Conservation (phyloP, 1,140 invertebrate species). For the Sminthurides bifidus region DNA sequence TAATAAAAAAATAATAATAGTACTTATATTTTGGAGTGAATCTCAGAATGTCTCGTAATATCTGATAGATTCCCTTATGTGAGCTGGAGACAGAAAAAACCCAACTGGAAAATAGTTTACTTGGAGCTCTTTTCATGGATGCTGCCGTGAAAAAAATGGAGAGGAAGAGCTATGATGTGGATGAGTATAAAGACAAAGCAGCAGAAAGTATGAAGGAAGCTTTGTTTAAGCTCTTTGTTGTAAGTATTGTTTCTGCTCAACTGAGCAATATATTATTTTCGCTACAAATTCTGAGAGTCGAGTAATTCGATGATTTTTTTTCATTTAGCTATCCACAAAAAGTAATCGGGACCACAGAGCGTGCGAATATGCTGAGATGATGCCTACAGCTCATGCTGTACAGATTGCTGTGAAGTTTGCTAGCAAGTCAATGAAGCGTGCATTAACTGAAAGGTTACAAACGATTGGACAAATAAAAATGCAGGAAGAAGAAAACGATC, state of each 20-base stretch:
- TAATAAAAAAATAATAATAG: not conserved
- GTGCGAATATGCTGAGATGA: conserved; percentile 70
- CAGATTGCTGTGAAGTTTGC: conserved; percentile 80
- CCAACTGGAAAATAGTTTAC: conserved; percentile 61
- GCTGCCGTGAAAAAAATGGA: conserved; percentile 26
- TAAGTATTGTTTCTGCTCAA: conserved; percentile 19
- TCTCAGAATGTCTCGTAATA: not conserved
- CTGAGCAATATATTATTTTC: not conserved
- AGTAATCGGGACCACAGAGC: conserved; percentile 72
- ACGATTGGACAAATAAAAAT: conserved; percentile 33
- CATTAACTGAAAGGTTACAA: conserved; percentile 53
- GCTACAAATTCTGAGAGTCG: not conserved
- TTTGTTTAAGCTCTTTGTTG: conserved; percentile 69
- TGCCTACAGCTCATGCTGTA: conserved; percentile 60
- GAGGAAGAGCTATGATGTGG: conserved; percentile 34
- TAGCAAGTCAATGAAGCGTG: conserved; percentile 51
- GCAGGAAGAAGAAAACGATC: conserved; percentile 32
- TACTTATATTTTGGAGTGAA: not conserved
- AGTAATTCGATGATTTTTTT: not conserved
- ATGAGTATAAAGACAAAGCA: conserved; percentile 43
- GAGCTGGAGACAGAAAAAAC: conserved; percentile 69
- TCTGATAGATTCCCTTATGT: conserved; percentile 58
- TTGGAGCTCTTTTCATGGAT: conserved; percentile 41
- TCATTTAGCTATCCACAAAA: conserved; percentile 2
- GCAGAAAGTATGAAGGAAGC: conserved; percentile 56